Percentiles rank a stretch among this genome's conserved stretches.
Evolutionary conservation across 2,797 vertebrate genomes (phyloP).

Genomic region (Percopsis omiscomaycus): DNA sequence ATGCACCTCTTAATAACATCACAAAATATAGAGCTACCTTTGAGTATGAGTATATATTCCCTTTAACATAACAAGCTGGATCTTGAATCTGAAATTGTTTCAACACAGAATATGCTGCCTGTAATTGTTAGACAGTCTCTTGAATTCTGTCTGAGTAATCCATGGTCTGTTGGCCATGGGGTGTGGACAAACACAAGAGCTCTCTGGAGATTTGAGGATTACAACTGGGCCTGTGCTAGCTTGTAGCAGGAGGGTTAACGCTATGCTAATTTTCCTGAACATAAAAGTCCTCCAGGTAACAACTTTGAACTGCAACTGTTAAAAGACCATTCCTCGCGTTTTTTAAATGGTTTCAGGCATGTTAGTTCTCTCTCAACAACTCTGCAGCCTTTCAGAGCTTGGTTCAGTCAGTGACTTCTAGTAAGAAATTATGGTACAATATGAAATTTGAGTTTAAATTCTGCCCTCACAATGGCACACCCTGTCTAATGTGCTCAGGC

Average conservation of each 20-base stretch:
- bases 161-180: constrained; percentile 54
- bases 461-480: constrained; percentile 8
- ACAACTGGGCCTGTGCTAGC: constrained; percentile 64
- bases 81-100: constrained; percentile 13
- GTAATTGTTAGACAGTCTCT: constrained; percentile 20
- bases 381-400: not conserved
- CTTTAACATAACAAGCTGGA: constrained; percentile 11
- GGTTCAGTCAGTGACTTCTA: constrained; percentile 17
- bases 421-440: not conserved
- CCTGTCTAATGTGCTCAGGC: constrained; percentile 37
- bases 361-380: not conserved
- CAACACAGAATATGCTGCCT: constrained; percentile 25
- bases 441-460: constrained; percentile 14
- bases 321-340: constrained; percentile 23
- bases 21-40: no score
- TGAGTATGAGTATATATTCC: not conserved
- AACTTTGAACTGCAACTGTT: constrained; percentile 50
- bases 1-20: no score
- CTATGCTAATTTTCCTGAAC: constrained; percentile 45
- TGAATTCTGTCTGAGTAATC: constrained; percentile 42
- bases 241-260: constrained; percentile 57
- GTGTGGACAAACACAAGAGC: constrained; percentile 63
- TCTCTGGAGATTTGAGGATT: constrained; percentile 49
- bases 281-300: constrained; percentile 61
- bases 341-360: not conserved